These are phyloP conservation scores for Dryococelus australis DNA, from an alignment of 2,888 invertebrate species.

Conservation along the genomic window DNA sequence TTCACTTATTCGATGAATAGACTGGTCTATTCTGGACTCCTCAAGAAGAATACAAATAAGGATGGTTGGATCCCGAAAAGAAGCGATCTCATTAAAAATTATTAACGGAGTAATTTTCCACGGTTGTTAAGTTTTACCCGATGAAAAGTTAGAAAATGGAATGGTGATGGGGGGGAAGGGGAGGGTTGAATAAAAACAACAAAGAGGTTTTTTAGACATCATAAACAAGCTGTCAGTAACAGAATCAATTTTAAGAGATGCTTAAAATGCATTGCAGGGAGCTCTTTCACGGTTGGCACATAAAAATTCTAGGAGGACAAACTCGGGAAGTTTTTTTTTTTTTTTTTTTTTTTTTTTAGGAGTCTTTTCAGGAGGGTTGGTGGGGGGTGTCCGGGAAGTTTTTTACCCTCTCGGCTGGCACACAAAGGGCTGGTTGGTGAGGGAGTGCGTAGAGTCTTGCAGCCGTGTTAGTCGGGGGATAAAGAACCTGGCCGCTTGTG, in stretches of 20 bases:
- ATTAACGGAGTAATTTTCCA: neutral
- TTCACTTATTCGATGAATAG: too few relatives aligned
- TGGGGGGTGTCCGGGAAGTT: neutral
- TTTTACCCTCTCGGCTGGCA: neutral
- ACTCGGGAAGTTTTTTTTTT: neutral
- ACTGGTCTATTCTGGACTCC: too few relatives aligned
- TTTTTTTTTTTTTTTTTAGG: neutral
- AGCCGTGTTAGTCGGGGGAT: too few relatives aligned
- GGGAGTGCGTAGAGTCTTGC: too few relatives aligned
- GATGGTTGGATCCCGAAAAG: too few relatives aligned
- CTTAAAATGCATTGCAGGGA: neutral
- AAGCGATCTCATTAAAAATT: neutral
- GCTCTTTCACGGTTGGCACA: neutral
- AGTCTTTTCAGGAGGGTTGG: neutral
- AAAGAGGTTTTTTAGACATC: neutral
- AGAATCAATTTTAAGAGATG: neutral
- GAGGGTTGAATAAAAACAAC: neutral
- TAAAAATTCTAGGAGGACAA: neutral
- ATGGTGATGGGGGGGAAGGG: neutral
- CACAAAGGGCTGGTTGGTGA: neutral
- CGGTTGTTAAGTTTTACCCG: neutral
- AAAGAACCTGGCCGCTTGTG: too few relatives aligned
- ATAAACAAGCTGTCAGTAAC: neutral
- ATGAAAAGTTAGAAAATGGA: too few relatives aligned
- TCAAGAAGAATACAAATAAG: too few relatives aligned